phyloP scores from a whole-genome alignment of 2,888 invertebrate genomes.

The Litoditis marina region DNA sequence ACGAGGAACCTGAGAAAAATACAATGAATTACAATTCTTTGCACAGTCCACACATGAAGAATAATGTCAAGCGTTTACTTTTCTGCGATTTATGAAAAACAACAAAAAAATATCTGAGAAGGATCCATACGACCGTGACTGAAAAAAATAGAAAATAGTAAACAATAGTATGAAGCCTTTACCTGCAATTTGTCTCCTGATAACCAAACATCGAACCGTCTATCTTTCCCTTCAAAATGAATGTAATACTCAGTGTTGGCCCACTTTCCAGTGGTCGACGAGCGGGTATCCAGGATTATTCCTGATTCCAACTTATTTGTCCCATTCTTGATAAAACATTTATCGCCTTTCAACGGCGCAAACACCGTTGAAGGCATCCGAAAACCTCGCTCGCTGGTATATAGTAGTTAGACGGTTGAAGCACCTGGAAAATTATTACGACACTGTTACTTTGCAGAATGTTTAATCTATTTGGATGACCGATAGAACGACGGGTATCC shows the following conservation, averaged over 20 bases:
- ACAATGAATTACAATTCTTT: too few relatives aligned
- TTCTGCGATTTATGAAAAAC: not conserved
- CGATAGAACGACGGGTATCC: too few relatives aligned
- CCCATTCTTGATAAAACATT: constrained; percentile 1
- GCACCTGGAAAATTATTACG: too few relatives aligned
- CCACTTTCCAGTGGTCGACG: not conserved
- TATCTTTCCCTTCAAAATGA: constrained; percentile 7
- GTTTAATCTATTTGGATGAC: too few relatives aligned
- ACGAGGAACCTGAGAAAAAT: too few relatives aligned
- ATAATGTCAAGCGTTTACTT: too few relatives aligned
- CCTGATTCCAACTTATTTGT: not conserved
- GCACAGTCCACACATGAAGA: too few relatives aligned
- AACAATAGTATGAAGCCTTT: too few relatives aligned
- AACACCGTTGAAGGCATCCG: too few relatives aligned
- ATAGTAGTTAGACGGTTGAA: too few relatives aligned
- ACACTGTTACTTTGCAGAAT: too few relatives aligned
- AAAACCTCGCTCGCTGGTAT: too few relatives aligned
- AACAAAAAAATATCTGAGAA: not conserved
- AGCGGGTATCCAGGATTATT: not conserved
- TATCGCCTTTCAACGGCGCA: constrained; percentile 1
- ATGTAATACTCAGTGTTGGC: constrained; percentile 11
- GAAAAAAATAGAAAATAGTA: not conserved
- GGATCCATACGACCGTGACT: not conserved
- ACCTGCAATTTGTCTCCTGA: constrained; percentile 5
- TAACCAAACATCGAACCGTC: constrained; percentile 11